These are phyloP conservation scores for Drosophila simulans DNA, from an alignment of 1,140 invertebrate genomes.

Conservation along the genomic window DNA sequence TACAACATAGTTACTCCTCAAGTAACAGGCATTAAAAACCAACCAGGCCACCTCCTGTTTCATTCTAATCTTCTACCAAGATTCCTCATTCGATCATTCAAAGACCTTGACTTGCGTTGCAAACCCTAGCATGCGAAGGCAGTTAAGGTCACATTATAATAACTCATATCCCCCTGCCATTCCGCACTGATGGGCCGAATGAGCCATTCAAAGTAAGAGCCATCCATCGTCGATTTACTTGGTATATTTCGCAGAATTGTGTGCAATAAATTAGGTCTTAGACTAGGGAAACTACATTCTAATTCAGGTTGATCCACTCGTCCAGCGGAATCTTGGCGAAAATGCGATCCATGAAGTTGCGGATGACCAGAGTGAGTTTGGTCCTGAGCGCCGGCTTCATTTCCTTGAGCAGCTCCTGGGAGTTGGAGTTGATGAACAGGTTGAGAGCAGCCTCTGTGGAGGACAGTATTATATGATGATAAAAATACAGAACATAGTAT, in stretches of 20 bases:
- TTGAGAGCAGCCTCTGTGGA: conserved; percentile 91
- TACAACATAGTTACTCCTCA: too few species aligned
- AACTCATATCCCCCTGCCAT: conserved; percentile 46
- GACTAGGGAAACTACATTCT: conserved; percentile 20
- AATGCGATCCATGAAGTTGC: conserved; percentile 89
- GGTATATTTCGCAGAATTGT: conserved; percentile 54
- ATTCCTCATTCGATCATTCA: conserved; percentile 36
- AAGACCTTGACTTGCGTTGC: conserved; percentile 43
- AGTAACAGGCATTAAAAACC: neutral
- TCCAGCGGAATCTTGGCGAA: conserved; percentile 91
- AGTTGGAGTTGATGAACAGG: conserved; percentile 92
- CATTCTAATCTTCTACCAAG: conserved; percentile 10
- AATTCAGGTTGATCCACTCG: conserved; percentile 86
- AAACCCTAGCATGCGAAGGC: neutral
- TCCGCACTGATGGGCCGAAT: conserved; percentile 13
- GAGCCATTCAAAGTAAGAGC: conserved; percentile 3
- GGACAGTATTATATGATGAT: neutral
- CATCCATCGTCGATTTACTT: conserved; percentile 14
- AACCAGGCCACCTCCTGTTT: neutral
- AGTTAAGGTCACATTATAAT: conserved; percentile 58
- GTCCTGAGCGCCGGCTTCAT: conserved; percentile 93
- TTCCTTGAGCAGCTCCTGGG: conserved; percentile 92
- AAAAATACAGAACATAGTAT: neutral
- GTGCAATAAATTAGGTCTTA: conserved; percentile 76
- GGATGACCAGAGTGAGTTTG: conserved; percentile 90